These are phyloP conservation scores for Drosophila sp. DNA, from an alignment of 1,140 invertebrate genomes.

Conservation along the genomic window DNA sequence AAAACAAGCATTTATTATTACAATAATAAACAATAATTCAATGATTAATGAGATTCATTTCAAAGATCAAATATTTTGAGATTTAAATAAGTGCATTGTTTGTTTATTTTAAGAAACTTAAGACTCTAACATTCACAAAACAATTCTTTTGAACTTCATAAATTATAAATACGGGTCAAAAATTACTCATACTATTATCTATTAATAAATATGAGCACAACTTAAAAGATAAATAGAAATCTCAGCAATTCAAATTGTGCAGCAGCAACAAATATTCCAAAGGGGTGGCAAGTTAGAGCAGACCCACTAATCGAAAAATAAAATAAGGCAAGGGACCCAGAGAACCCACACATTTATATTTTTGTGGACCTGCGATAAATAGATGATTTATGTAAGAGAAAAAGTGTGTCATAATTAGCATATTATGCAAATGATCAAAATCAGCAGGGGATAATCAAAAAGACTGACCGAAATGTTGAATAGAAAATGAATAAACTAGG, in stretches of 20 bases:
- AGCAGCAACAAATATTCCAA: slow-evolving; percentile 19
- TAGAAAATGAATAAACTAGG: not conserved
- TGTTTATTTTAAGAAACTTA: too few relatives aligned
- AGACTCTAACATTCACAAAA: too few relatives aligned
- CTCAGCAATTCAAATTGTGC: slow-evolving; percentile 57
- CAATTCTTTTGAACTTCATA: too few relatives aligned
- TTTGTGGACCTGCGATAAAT: slow-evolving; percentile 52
- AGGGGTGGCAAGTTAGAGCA: slow-evolving; percentile 40
- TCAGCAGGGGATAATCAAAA: slow-evolving; percentile 26
- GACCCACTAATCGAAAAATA: slow-evolving; percentile 51
- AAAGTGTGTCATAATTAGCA: slow-evolving; percentile 68
- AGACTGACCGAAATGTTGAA: slow-evolving; percentile 13
- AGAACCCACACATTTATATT: slow-evolving; percentile 12
- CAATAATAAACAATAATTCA: too few relatives aligned
- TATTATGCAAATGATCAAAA: slow-evolving; percentile 67
- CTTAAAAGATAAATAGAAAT: slow-evolving; percentile 56
- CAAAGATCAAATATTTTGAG: too few relatives aligned
- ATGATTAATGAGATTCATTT: too few relatives aligned
- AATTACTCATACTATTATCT: too few relatives aligned
- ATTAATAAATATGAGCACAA: slow-evolving; percentile 47
- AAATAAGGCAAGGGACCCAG: slow-evolving; percentile 38
- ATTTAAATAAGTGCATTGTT: too few relatives aligned
- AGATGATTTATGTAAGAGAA: slow-evolving; percentile 67
- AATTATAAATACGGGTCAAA: too few relatives aligned
- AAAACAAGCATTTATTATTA: too few relatives aligned